Evolutionary conservation across 1,140 invertebrate genomes (phyloP), one percentile per base, ranked within the genome.

Genomic region (Heliconius congener): DNA sequence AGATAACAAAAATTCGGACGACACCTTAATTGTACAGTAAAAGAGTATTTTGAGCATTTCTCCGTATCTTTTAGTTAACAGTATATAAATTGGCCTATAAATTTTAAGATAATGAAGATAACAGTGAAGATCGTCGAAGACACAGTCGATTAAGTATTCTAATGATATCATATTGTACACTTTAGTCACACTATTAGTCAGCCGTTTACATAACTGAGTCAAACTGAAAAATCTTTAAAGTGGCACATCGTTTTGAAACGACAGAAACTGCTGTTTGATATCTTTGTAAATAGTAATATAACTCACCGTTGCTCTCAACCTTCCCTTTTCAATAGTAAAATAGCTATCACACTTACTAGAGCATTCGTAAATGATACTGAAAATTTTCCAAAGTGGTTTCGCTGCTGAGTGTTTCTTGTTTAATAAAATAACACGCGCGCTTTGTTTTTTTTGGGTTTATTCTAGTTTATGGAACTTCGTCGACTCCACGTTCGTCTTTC

Each of bases 91-190:
- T 76, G 81, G 80, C 72, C 83, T 81, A 78, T 86, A 87, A 89
- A 85, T 86, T 87, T 71, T 73, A 74, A 84, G 85, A 91, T 88
- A 87, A 85, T 73, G 55, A 78, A 79, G 88, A 91, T 91, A 86
- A 86, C 79, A 80, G 79, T 83, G 23, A 23, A 23, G 23, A 85
- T 87, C 84, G 88, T 91, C 88, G 86, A 86, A 85, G 83, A 86
- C 85, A 81, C 66, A 70, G 82, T 82, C 84, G 82, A 87, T 90
- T 81, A 84, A 81, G 78, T 85, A 79, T 85, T 85, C 74, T 82
- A 87, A 85, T 93, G 90, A 93, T 86, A 90, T 92, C 89, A 92
- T 81, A 83, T 81, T 83, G 71, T 83, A 84, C 76, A 80, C 74
- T 82, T 83, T 80, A 84, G 82, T 87, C 86, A 87, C 76, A 37